Percentiles rank a stretch among this genome's conserved stretches.
These are phyloP conservation scores for Scortum barcoo DNA, from an alignment of 2,113 vertebrate species.

Conservation along the genomic window DNA sequence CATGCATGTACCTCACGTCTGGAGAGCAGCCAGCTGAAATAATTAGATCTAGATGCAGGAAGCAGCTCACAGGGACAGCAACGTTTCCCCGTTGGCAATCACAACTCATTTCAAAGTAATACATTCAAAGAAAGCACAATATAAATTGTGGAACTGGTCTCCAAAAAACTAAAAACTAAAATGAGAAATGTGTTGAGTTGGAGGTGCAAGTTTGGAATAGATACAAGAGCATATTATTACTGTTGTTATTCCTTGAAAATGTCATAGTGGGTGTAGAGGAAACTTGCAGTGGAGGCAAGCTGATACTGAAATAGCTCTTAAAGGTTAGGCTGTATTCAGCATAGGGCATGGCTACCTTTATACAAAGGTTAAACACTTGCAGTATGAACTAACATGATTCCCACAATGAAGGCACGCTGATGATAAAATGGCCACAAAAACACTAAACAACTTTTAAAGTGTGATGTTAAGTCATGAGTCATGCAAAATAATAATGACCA, in stretches of 20 bases:
- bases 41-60: conserved; percentile 24
- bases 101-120: conserved; percentile 48
- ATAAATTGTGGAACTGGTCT: conserved; percentile 19
- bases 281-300: conserved; percentile 31
- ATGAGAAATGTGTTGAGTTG: conserved; percentile 34
- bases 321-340: conserved; percentile 78
- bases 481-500: conserved; percentile 2
- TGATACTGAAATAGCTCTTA: conserved; percentile 71
- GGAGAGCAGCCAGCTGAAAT: conserved; percentile 31
- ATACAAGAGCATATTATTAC: conserved; percentile 38
- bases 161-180: conserved; percentile 15
- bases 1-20: conserved; percentile 20
- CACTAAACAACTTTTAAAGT: conserved; percentile 11
- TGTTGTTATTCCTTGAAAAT: conserved; percentile 76
- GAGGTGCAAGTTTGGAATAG: conserved; percentile 13
- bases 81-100: conserved; percentile 36
- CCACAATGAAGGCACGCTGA: conserved; percentile 16
- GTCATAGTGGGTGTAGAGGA: conserved; percentile 66
- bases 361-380: conserved; percentile 70
- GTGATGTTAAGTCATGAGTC: conserved; percentile 5
- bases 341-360: conserved; percentile 47
- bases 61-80: conserved; percentile 1
- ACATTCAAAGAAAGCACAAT: conserved; percentile 25
- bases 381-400: conserved; percentile 48
- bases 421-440: background rate